These are phyloP conservation scores for Dyspetes luteomarginatus DNA, from an alignment of 2,888 invertebrate species.

Conservation along the genomic window DNA sequence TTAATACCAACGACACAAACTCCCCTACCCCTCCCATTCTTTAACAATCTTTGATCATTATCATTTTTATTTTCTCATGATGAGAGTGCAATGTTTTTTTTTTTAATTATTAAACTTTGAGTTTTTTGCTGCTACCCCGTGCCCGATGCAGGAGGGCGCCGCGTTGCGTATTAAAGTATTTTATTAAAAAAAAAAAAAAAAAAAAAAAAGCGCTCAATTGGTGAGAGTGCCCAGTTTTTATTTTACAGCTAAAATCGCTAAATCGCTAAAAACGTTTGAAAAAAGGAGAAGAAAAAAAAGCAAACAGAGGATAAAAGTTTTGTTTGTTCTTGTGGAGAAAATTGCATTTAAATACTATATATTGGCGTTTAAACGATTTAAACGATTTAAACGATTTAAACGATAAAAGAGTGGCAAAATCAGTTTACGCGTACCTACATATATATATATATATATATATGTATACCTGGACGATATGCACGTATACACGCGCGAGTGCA, in stretches of 20 bases:
- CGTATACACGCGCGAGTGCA: not conserved
- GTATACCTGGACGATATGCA: no score
- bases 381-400: no score
- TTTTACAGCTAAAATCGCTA: not conserved
- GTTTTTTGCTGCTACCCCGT: slow-evolving; percentile 53
- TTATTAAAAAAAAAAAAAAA: slow-evolving; percentile 37
- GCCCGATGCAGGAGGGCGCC: slow-evolving; percentile 56
- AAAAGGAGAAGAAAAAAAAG: not conserved
- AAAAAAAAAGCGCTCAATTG: not conserved
- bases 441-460: no score
- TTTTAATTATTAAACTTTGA: slow-evolving; percentile 66
- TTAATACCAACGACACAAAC: slow-evolving; percentile 5
- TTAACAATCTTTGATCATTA: not conserved
- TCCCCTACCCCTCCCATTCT: not conserved
- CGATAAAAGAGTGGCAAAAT: no score
- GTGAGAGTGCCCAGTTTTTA: not conserved
- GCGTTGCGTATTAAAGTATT: slow-evolving; percentile 16
- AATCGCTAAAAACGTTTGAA: not conserved
- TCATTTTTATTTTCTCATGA: not conserved
- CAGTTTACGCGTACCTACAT: no score
- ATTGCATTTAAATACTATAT: no score
- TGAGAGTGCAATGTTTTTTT: slow-evolving; percentile 56
- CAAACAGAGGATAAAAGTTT: not conserved
- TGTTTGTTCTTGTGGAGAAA: no score
- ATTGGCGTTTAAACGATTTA: no score